Evolutionary conservation across 2,113 vertebrate species (phyloP).

Genomic region (Anarrhichthys ocellatus): DNA sequence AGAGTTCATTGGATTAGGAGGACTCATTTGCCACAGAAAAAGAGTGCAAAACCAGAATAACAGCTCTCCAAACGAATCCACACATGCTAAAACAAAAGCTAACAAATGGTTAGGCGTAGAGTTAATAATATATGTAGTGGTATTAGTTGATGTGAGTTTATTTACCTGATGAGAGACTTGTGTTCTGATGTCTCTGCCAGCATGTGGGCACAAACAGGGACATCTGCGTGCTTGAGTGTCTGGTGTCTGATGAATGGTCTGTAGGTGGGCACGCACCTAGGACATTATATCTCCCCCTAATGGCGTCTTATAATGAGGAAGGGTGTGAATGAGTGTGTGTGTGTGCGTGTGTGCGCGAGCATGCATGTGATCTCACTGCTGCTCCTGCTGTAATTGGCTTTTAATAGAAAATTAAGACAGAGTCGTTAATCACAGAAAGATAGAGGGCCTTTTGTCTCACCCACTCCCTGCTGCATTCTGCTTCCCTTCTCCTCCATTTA

Average conservation of each 20-base stretch:
- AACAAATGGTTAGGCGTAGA: neutral
- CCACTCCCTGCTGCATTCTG: conserved; percentile 75
- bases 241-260: conserved; percentile 65
- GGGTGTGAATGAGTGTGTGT: conserved; percentile 40
- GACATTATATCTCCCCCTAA: conserved; percentile 71
- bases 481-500: conserved; percentile 79
- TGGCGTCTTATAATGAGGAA: conserved; percentile 67
- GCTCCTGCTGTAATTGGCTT: conserved; percentile 83
- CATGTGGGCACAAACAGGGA: conserved; percentile 34
- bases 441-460: conserved; percentile 70
- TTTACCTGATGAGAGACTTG: conserved; percentile 6
- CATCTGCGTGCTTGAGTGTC: conserved; percentile 39
- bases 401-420: conserved; percentile 86
- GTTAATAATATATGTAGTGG: neutral
- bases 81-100: neutral
- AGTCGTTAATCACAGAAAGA: conserved; percentile 82
- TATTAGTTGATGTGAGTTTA: neutral
- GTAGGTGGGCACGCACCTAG: conserved; percentile 64
- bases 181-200: neutral
- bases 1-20: neutral
- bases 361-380: conserved; percentile 62
- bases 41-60: no score
- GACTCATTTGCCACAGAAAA: neutral
- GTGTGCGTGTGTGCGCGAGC: conserved; percentile 21
- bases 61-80: neutral